phyloP scores from a whole-genome alignment of 2,888 invertebrate species.

The Ophraella communa region DNA sequence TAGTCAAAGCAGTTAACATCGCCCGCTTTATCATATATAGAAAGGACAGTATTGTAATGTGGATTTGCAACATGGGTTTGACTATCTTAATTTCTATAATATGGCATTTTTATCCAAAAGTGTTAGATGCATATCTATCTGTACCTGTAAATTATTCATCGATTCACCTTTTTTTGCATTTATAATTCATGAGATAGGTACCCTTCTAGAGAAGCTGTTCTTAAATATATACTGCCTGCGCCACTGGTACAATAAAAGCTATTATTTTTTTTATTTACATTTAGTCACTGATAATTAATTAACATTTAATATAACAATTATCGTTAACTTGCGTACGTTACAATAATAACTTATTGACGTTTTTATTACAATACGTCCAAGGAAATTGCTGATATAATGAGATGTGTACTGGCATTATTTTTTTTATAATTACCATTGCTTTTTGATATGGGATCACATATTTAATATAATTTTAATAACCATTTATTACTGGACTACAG shows the following conservation, averaged over 20 bases:
- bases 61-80: too few species aligned
- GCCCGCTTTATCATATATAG: too few species aligned
- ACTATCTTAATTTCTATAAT: too few species aligned
- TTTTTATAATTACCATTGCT: constrained; percentile 33
- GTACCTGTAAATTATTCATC: too few species aligned
- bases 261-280: constrained; percentile 28
- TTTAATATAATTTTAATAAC: constrained; percentile 31
- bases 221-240: too few species aligned
- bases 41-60: too few species aligned
- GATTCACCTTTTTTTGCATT: too few species aligned
- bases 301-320: constrained; percentile 37
- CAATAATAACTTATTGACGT: constrained; percentile 41
- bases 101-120: too few species aligned
- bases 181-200: too few species aligned
- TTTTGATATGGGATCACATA: constrained; percentile 38
- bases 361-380: constrained; percentile 37
- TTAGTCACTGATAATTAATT: constrained; percentile 37
- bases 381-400: constrained; percentile 37
- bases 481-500: constrained; percentile 31
- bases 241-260: not conserved
- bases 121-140: too few species aligned
- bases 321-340: constrained; percentile 37
- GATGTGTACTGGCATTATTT: constrained; percentile 30
- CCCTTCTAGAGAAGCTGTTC: too few species aligned
- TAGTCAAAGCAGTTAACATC: too few species aligned